Evolutionary conservation across 1,140 invertebrate species (phyloP).

Genomic region (Brachionus rotundiformis): DNA sequence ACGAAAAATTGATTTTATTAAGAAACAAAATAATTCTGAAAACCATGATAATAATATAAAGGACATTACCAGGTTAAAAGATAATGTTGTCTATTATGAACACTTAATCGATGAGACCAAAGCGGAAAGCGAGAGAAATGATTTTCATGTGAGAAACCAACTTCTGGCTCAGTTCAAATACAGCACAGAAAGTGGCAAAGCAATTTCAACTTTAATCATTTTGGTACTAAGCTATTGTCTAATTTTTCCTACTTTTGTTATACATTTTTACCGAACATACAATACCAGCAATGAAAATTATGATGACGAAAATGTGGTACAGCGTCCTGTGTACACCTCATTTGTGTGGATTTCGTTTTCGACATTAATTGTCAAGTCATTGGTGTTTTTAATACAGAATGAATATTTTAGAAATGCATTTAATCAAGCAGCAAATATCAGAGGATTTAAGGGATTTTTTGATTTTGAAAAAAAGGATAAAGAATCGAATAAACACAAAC

Average conservation of each 20-base stretch:
- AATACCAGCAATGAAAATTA: background rate
- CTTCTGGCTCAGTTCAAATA: slow-evolving; percentile 43
- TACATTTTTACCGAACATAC: slow-evolving; percentile 48
- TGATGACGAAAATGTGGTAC: slow-evolving; percentile 27
- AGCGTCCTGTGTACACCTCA: slow-evolving; percentile 2
- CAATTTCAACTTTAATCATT: slow-evolving; percentile 31
- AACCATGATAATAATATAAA: too few species aligned
- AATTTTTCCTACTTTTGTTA: slow-evolving; percentile 45
- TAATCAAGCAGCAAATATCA: slow-evolving; percentile 34
- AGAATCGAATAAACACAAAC: background rate
- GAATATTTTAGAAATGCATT: slow-evolving; percentile 38
- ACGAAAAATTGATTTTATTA: too few species aligned
- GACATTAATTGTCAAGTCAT: background rate
- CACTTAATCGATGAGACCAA: slow-evolving; percentile 16
- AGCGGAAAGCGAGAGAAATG: background rate
- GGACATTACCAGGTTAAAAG: slow-evolving; percentile 24
- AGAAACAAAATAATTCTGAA: too few species aligned
- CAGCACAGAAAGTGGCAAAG: background rate
- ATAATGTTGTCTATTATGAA: slow-evolving; percentile 10
- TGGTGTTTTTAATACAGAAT: slow-evolving; percentile 34
- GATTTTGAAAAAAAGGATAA: slow-evolving; percentile 27
- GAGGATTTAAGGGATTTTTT: slow-evolving; percentile 24
- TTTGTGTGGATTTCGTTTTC: slow-evolving; percentile 50
- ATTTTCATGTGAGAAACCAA: slow-evolving; percentile 51
- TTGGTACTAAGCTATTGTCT: background rate